Evolutionary conservation across 1,140 invertebrate species (phyloP), one percentile per base, ranked within the genome.

Genomic region (Anoplophora glabripennis): DNA sequence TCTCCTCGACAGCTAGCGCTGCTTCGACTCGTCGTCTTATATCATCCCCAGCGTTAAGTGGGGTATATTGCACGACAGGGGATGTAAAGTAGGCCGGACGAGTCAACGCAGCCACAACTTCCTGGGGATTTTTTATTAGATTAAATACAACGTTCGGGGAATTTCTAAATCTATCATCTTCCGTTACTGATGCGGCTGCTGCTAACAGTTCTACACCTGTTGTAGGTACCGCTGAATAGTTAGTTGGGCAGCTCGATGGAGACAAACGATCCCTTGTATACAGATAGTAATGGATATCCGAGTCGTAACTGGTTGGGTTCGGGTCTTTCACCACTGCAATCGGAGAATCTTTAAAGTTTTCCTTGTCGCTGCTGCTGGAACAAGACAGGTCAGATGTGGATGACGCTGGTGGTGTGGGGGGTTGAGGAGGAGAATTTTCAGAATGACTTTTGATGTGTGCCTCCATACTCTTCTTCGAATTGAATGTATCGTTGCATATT

Each of bases 391-490:
- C 64, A 1, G 69, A 56, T 21, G 67, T 54, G 55, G 73, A 54
- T 56, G 69, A 61, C 53, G 70, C 63, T 57, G 70, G 69, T 12
- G 76, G 67, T n/a, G 72, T 70, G 10, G 73, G 67, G 0, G 74
- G 61, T 42, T 77, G 68, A 35, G 75, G 72, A 7, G 80, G 78
- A 2, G 80, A 72, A 68, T 83, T 84, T 42, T 89, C 88, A 11
- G 89, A 88, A 69, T 94, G 92, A n/a, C 88, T 90, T 71, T 93
- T 92, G 33, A 94, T 93, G 72, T 94, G 92, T 4, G 86, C 80
- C 71, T 94, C 91, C 86, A 94, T 90, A 33, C 86, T 86, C 70
- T 94, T 94, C 73, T 93, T 93, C 3, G 88, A 93, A 53, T 86
- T 90, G 71, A 94, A 94, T 0, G 91, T 93, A 60, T 90, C 87